A percentile compares a stretch with the other conserved stretches of the same genome.
Evolutionary conservation across 2,888 invertebrate species (phyloP).

Genomic region (Asteroscopus sphinx): DNA sequence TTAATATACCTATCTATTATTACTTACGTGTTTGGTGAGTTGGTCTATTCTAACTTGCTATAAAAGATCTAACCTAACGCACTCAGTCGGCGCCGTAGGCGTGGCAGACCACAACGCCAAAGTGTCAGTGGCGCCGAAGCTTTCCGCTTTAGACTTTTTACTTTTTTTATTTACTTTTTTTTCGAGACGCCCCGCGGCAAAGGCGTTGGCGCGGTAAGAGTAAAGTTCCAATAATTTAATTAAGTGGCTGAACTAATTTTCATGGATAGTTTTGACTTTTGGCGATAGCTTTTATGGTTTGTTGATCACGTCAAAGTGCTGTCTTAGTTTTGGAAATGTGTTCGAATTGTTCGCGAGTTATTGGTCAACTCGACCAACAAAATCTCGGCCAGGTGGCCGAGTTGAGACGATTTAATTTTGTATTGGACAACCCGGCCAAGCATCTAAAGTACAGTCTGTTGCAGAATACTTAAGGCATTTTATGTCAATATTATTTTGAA

Average conservation of each 20-base stretch:
- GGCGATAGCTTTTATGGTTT: constrained; percentile 31
- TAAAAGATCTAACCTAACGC: constrained; percentile 19
- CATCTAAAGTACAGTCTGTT: too few species aligned
- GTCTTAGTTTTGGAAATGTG: background rate
- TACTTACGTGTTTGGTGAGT: constrained; percentile 13
- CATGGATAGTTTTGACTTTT: constrained; percentile 39
- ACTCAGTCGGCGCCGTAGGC: constrained; percentile 76
- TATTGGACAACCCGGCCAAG: too few species aligned
- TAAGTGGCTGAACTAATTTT: constrained; percentile 59
- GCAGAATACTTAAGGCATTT: too few species aligned
- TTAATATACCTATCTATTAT: background rate
- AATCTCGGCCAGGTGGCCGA: too few species aligned
- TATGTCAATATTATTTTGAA: too few species aligned
- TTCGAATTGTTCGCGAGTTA: too few species aligned
- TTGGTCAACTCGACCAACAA: too few species aligned
- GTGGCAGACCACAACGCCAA: constrained; percentile 65
- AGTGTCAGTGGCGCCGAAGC: constrained; percentile 85
- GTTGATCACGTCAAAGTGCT: background rate
- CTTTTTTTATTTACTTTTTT: constrained; percentile 67
- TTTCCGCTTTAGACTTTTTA: constrained; percentile 76
- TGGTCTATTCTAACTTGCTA: constrained; percentile 26
- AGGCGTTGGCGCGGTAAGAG: constrained; percentile 71
- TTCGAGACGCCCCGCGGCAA: constrained; percentile 73
- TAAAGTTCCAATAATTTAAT: constrained; percentile 71
- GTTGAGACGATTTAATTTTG: too few species aligned